These are phyloP conservation scores for Phragmatobia fuliginosa DNA, from an alignment of 2,888 invertebrate species.

Conservation along the genomic window DNA sequence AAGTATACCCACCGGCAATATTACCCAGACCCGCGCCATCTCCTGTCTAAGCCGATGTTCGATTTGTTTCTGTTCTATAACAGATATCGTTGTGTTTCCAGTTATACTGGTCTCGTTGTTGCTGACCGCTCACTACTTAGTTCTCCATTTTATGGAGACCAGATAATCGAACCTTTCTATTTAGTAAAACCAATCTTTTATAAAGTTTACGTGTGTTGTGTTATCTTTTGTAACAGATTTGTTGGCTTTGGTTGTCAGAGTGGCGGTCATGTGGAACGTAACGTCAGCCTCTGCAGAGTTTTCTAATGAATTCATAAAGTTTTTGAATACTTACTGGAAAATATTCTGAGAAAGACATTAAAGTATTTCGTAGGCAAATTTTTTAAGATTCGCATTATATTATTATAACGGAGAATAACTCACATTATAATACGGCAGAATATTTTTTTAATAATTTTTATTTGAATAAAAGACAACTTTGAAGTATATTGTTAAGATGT, in stretches of 20 bases:
- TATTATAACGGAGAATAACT: not conserved
- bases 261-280: not conserved
- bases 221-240: not conserved
- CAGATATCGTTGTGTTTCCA: not conserved
- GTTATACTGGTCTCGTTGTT: conserved; percentile 25
- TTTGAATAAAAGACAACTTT: too few species aligned
- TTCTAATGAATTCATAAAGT: conserved; percentile 5
- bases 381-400: not conserved
- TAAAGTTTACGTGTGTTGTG: not conserved
- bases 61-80: not conserved
- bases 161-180: not conserved
- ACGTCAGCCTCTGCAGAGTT: conserved; percentile 1
- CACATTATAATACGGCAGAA: not conserved
- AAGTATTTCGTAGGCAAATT: conserved; percentile 6
- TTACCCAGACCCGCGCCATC: not conserved
- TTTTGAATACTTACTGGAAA: not conserved
- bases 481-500: not conserved
- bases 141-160: not conserved
- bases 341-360: not conserved
- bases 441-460: not conserved
- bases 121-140: conserved; percentile 30
- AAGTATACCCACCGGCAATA: conserved; percentile 19
- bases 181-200: not conserved
- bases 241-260: not conserved
- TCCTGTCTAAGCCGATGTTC: not conserved